These are phyloP conservation scores for Excalfactoria chinensis DNA, from an alignment of 2,113 vertebrate genomes.

Conservation along the genomic window DNA sequence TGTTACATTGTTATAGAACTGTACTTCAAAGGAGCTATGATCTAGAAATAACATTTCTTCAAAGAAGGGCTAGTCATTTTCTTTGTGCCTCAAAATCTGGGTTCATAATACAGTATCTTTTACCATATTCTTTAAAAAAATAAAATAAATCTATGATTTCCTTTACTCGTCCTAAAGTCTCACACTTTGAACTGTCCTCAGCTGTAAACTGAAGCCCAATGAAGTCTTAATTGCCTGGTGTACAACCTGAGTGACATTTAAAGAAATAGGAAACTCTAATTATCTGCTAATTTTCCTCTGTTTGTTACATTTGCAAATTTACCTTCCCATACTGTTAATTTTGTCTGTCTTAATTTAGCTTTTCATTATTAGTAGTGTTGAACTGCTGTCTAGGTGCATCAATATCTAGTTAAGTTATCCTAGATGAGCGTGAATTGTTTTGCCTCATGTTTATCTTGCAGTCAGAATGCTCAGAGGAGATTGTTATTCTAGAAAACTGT, in stretches of 20 bases:
- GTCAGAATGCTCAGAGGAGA: not conserved
- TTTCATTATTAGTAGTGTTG: conserved; percentile 58
- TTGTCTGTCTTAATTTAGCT: conserved; percentile 56
- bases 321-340: conserved; percentile 56
- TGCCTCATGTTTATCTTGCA: conserved; percentile 38
- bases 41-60: not conserved
- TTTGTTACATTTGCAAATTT: conserved; percentile 68
- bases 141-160: conserved; percentile 51
- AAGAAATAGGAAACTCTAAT: conserved; percentile 73
- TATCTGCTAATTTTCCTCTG: conserved; percentile 62
- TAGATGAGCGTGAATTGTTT: conserved; percentile 50
- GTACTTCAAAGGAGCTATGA: too few species aligned
- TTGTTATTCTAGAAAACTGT: not conserved
- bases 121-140: too few species aligned
- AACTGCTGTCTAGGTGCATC: conserved; percentile 32
- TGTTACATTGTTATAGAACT: not conserved
- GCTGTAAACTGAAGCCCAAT: conserved; percentile 61
- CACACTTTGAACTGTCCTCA: conserved; percentile 55
- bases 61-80: not conserved
- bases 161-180: conserved; percentile 23
- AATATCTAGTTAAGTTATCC: conserved; percentile 22
- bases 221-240: conserved; percentile 52
- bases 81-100: not conserved
- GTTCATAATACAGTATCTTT: conserved; percentile 2
- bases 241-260: conserved; percentile 60